Percentiles rank a stretch among this genome's conserved stretches.
Evolutionary conservation across 2,888 invertebrate species (phyloP).

Genomic region (Drosophila robusta): DNA sequence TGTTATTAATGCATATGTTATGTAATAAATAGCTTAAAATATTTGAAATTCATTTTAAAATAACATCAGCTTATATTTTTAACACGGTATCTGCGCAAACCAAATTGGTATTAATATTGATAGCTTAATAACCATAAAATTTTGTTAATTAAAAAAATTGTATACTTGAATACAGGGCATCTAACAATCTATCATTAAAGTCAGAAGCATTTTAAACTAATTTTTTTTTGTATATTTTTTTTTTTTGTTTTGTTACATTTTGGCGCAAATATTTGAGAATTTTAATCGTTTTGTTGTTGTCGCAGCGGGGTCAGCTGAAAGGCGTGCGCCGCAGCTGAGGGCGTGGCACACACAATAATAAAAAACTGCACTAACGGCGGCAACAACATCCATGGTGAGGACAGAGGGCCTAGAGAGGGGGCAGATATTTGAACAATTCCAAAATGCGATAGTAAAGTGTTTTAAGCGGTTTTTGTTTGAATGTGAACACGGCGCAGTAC

Average conservation of each 20-base stretch:
- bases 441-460: constrained; percentile 81
- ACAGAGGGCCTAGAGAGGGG: constrained; percentile 25
- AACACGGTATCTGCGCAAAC: too few species aligned
- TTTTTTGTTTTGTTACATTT: constrained; percentile 44
- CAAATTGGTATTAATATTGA: too few species aligned
- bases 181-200: neutral
- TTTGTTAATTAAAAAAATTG: too few species aligned
- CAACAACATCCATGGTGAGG: constrained; percentile 1
- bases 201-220: neutral
- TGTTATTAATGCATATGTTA: too few species aligned
- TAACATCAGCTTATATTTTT: too few species aligned
- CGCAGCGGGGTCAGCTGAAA: constrained; percentile 5
- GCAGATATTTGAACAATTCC: constrained; percentile 80
- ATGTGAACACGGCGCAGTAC: constrained; percentile 49
- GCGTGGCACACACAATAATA: constrained; percentile 6
- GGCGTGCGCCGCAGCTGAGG: constrained; percentile 26
- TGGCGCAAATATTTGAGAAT: constrained; percentile 77
- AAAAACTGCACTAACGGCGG: too few species aligned
- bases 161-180: constrained; percentile 12
- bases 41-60: too few species aligned
- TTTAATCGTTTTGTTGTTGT: constrained; percentile 79
- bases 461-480: constrained; percentile 80
- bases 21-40: too few species aligned
- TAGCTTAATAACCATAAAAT: too few species aligned
- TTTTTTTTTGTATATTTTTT: constrained; percentile 10